Evolutionary conservation across 64 coral and sea anemone genomes (phyloP).

Genomic region (Exaiptasia diaphana): DNA sequence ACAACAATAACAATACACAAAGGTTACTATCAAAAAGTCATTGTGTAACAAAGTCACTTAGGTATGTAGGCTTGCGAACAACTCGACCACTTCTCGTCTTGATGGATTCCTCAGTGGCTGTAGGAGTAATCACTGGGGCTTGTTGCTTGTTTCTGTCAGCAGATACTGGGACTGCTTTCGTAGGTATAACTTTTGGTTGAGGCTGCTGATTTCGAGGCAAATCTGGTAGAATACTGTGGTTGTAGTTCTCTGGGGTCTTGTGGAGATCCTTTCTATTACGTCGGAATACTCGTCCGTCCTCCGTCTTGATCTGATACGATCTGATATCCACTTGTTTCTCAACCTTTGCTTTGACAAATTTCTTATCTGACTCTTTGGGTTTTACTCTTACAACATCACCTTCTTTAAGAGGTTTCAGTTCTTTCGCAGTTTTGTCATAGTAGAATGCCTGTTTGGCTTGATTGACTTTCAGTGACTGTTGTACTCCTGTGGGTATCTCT

Average conservation of each 20-base stretch:
- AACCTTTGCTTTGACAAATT: conserved; percentile 16
- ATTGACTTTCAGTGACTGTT: not conserved
- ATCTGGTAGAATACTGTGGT: not conserved
- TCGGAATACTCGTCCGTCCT: conserved; percentile 5
- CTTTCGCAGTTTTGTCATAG: conserved; percentile 9
- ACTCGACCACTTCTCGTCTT: not conserved
- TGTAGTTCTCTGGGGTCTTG: not conserved
- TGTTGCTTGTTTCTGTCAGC: not conserved
- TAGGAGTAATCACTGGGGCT: not conserved
- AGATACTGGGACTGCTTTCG: not conserved
- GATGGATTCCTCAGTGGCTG: not conserved
- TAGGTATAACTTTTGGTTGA: no score
- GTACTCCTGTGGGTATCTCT: not conserved
- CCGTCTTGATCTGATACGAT: conserved; percentile 25
- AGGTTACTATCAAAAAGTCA: no score
- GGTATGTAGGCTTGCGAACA: not conserved
- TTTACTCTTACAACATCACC: conserved; percentile 42
- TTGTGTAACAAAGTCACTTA: not conserved
- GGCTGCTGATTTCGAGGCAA: not conserved
- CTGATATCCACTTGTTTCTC: conserved; percentile 41
- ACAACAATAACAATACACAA: no score
- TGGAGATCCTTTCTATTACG: conserved; percentile 11
- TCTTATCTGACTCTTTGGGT: not conserved
- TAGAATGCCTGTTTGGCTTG: not conserved
- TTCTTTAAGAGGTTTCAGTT: conserved; percentile 10